phyloP scores from a whole-genome alignment of 2,113 vertebrate species.

The Ivindomyrus marchei region DNA sequence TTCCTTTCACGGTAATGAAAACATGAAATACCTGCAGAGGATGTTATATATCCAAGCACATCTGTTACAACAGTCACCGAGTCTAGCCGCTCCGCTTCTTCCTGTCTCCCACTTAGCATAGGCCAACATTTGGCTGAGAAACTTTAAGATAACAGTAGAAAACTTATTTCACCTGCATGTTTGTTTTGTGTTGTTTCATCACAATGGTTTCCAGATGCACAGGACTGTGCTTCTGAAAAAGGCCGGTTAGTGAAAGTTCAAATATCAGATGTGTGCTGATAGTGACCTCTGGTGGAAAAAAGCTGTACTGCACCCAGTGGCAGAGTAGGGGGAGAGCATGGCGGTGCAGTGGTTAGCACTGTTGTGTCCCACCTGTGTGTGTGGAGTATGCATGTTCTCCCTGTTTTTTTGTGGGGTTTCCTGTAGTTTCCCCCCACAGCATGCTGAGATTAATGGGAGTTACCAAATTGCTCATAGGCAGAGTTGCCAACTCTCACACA shows the following conservation, averaged over 20 bases:
- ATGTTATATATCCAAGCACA: neutral
- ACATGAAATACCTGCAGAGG: neutral
- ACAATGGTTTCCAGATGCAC: neutral
- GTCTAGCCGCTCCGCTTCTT: neutral
- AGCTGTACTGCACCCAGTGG: neutral
- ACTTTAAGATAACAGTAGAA: neutral
- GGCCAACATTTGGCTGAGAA: neutral
- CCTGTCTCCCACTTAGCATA: neutral
- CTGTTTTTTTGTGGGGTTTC: neutral
- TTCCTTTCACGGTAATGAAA: neutral
- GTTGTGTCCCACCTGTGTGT: neutral
- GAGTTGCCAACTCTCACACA: too few relatives aligned
- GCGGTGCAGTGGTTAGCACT: neutral
- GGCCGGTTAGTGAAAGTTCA: neutral
- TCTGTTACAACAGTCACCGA: neutral
- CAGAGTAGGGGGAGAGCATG: neutral
- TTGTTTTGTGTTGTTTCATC: neutral
- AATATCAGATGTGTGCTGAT: neutral
- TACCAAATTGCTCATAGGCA: neutral
- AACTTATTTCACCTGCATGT: neutral
- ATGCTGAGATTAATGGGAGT: neutral
- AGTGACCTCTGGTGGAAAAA: constrained; percentile 2
- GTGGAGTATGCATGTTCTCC: neutral
- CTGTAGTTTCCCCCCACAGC: neutral
- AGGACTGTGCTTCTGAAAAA: neutral